Base-by-base conservation (phyloP, 2,888 invertebrate species). In the Cynaeus angustus region DNA sequence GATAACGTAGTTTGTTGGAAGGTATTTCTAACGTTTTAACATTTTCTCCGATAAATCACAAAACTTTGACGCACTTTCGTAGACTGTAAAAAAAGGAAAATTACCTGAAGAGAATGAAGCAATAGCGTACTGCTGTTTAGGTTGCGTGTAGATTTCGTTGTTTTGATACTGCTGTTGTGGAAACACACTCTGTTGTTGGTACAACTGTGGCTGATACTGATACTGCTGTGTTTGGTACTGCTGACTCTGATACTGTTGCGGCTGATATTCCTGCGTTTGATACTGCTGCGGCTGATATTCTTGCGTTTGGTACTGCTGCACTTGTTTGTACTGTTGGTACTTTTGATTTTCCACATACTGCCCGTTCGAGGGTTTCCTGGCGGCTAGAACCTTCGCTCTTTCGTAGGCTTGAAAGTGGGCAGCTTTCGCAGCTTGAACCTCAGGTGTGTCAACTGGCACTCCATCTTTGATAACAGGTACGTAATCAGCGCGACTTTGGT, bases 391-490 rank as follows among this genome's bases (percentile, higher is more conserved):
- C 10, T 46, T 59, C 14, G 75, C 71, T 21, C 58, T 67, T 9
- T 61, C 53, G 38, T 70, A 73, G 12, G 72, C 73, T 26, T 55
- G 61, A 12, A 72, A 75, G 41, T 73, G 73, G 6, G 65, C 61
- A 38, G 62, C 68, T 55, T 72, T 75, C 26, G 75, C 75, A 2
- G 71, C 71, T 41, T 74, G 73, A 5, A 75, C 75, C 48, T 75
- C 75, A 0, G 75, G 74, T 0, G 75, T 75, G 41, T 75, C 75
- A 6, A 71, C 61, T 3, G 75, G 75, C 3, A 75, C 75, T 9
- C 75, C 75, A 45, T 75, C 59, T 7, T 70, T 50, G 46, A 75
- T 75, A 8, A 72, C 66, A 7, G 75, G 75, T 3, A 75, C 56
- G 33, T 71, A 41, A 5, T 45, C 53, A 12, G 14, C 21, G 7